Percentiles rank a stretch among this genome's conserved stretches.
These are phyloP conservation scores for Pterocles gutturalis DNA, from an alignment of 2,113 vertebrate species.

Conservation along the genomic window DNA sequence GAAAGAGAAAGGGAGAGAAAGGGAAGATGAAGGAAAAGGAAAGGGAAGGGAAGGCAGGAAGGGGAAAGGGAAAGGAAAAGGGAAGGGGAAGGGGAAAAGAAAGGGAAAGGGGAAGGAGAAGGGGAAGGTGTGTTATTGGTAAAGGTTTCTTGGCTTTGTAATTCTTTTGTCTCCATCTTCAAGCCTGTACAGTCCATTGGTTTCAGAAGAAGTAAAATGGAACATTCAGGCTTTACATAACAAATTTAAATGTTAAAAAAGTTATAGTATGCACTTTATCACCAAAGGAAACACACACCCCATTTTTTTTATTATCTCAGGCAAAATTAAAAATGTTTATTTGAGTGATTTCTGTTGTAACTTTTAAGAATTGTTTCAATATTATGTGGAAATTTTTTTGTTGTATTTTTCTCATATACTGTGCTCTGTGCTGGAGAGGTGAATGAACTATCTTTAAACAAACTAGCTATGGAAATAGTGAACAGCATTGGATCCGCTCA, in stretches of 20 bases:
- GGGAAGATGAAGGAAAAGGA: too few relatives aligned
- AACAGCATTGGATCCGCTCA: background rate
- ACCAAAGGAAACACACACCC: background rate
- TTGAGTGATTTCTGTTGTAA: background rate
- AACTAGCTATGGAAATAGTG: background rate
- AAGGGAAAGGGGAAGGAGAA: background rate
- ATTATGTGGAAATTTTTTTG: background rate
- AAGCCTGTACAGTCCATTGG: accelerated
- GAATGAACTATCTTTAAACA: background rate
- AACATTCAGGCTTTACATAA: background rate
- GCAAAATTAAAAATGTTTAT: background rate
- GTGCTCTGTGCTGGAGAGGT: background rate
- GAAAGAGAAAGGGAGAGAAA: background rate
- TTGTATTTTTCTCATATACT: background rate
- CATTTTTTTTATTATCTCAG: background rate
- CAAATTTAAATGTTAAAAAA: background rate
- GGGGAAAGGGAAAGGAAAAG: too few relatives aligned
- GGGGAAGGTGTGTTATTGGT: background rate
- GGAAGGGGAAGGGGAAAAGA: background rate
- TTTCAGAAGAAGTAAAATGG: background rate
- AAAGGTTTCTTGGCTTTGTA: background rate
- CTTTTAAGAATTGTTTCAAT: background rate
- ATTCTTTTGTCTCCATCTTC: background rate
- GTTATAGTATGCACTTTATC: background rate
- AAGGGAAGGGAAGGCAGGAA: too few relatives aligned